Percentiles rank a stretch among this genome's conserved stretches.
These are phyloP conservation scores for Blera fallax DNA, from an alignment of 2,888 invertebrate genomes.

Conservation along the genomic window DNA sequence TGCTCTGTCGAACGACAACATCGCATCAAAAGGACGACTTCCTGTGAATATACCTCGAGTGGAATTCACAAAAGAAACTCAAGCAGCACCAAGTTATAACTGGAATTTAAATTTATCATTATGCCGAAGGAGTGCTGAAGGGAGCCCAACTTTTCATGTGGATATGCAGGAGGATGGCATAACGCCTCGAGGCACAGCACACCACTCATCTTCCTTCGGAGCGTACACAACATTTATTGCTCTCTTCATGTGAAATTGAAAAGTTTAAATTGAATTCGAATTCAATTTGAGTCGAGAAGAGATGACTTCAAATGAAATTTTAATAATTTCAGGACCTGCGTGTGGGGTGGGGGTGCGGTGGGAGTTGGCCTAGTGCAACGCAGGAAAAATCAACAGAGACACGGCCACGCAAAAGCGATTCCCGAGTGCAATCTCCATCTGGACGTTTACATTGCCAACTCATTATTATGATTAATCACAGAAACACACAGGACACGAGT, in stretches of 20 bases:
- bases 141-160: neutral
- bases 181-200: slow-evolving; percentile 39
- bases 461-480: slow-evolving; percentile 72
- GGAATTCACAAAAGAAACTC: slow-evolving; percentile 67
- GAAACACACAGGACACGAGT: slow-evolving; percentile 30
- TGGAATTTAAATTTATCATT: slow-evolving; percentile 69
- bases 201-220: slow-evolving; percentile 32
- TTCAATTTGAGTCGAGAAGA: slow-evolving; percentile 77
- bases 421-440: slow-evolving; percentile 49
- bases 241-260: slow-evolving; percentile 78
- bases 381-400: slow-evolving; percentile 62
- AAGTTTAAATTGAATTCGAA: slow-evolving; percentile 81
- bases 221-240: slow-evolving; percentile 50
- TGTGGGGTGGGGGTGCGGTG: neutral
- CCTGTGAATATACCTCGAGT: slow-evolving; percentile 52
- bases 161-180: neutral
- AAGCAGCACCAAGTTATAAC: slow-evolving; percentile 56
- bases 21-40: slow-evolving; percentile 57
- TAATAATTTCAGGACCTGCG: slow-evolving; percentile 50
- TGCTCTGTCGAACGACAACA: slow-evolving; percentile 5
- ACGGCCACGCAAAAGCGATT: neutral
- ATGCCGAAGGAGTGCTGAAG: slow-evolving; percentile 27
- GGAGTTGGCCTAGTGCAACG: neutral
- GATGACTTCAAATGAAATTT: slow-evolving; percentile 68
- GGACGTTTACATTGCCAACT: slow-evolving; percentile 56